Percentiles rank a stretch among this genome's conserved stretches.
Evolutionary conservation across 2,113 vertebrate species (phyloP).

Genomic region (Hippotragus niger): DNA sequence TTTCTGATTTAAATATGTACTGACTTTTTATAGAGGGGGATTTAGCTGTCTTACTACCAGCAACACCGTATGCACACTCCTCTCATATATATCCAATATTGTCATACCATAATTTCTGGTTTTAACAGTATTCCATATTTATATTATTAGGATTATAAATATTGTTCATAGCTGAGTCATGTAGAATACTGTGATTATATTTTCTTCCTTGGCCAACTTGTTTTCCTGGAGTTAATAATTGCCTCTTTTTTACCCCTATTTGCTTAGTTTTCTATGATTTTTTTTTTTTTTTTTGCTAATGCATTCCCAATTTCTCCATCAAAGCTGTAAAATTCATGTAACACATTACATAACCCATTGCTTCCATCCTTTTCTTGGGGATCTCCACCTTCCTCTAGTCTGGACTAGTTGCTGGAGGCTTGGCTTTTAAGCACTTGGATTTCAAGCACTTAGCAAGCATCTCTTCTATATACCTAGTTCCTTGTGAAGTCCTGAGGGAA

Average conservation of each 20-base stretch:
- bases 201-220: conserved; percentile 33
- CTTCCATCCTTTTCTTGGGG: not conserved
- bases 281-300: not conserved
- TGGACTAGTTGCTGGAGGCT: not conserved
- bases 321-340: not conserved
- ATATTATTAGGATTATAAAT: conserved; percentile 31
- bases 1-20: conserved; percentile 51
- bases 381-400: not conserved
- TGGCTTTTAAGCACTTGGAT: conserved; percentile 16
- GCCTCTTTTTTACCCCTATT: not conserved
- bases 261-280: conserved; percentile 9
- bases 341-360: conserved; percentile 4
- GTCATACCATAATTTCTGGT: not conserved
- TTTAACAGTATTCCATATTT: conserved; percentile 28
- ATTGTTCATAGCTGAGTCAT: conserved; percentile 23
- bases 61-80: not conserved
- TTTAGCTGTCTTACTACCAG: conserved; percentile 22
- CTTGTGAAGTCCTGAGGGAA: not conserved
- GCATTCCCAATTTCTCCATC: not conserved
- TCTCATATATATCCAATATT: not conserved
- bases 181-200: conserved; percentile 6
- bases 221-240: conserved; percentile 52
- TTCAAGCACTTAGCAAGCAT: not conserved
- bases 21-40: conserved; percentile 33
- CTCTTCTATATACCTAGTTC: not conserved